Percentiles rank a stretch among this genome's conserved stretches.
Evolutionary conservation across 2,113 vertebrate genomes (phyloP).

Genomic region (Microtus ochrogaster): DNA sequence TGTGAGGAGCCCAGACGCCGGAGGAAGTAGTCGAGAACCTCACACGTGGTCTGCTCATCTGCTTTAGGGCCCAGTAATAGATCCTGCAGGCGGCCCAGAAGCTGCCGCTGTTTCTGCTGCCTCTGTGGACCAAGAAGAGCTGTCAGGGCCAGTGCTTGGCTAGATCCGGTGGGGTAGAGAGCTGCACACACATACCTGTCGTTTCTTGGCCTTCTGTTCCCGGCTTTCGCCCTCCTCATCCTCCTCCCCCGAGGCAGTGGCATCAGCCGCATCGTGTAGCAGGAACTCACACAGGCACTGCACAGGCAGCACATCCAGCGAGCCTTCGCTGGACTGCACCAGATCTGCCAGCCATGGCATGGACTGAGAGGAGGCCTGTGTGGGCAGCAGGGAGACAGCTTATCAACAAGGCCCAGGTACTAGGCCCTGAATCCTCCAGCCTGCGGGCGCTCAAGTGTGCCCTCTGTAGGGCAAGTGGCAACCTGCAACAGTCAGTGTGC

Average conservation of each 20-base stretch:
- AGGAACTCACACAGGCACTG: conserved; percentile 99
- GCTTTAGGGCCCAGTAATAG: conserved; percentile 95
- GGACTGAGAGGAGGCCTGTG: conserved; percentile 96
- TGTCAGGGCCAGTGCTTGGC: background rate
- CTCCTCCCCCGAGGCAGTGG: conserved; percentile 90
- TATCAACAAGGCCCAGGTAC: background rate
- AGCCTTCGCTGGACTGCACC: conserved; percentile 98
- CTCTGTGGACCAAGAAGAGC: conserved; percentile 85
- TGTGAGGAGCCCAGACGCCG: conserved; percentile 96
- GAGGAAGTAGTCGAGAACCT: conserved; percentile 98
- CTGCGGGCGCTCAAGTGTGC: background rate
- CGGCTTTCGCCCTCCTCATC: conserved; percentile 97
- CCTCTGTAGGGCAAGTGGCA: background rate
- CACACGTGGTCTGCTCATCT: conserved; percentile 96
- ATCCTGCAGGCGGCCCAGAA: conserved; percentile 96
- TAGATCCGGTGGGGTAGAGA: background rate
- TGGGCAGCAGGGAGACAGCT: fast-evolving
- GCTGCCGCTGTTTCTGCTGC: conserved; percentile 96
- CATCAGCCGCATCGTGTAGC: conserved; percentile 96
- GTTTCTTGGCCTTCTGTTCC: conserved; percentile 95
- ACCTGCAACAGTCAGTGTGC: background rate
- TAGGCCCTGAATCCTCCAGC: background rate
- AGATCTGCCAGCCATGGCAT: conserved; percentile 99
- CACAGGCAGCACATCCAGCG: conserved; percentile 96
- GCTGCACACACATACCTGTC: conserved; percentile 87